phyloP scores from a whole-genome alignment of 2,113 vertebrate species.

The Onychorhynchus coronatus region DNA sequence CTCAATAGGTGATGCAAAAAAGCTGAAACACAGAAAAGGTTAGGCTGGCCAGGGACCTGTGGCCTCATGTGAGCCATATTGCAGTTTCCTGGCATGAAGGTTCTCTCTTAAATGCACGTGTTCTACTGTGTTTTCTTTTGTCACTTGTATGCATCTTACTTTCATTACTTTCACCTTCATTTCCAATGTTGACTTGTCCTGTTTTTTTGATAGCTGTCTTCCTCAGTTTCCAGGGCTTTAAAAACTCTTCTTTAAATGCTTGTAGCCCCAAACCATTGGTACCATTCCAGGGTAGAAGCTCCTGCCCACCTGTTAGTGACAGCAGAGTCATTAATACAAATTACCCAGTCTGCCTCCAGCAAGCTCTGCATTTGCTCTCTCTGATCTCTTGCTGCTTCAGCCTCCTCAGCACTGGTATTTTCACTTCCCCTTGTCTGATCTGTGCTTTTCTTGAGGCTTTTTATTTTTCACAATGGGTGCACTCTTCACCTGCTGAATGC shows the following conservation, averaged over 20 bases:
- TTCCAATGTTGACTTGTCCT: neutral
- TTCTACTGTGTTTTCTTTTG: neutral
- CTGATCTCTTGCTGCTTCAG: neutral
- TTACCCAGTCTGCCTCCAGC: neutral
- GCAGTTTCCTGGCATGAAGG: neutral
- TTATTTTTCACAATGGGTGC: conserved; percentile 3
- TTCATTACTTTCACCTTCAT: neutral
- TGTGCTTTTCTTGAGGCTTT: neutral
- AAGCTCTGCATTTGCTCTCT: neutral
- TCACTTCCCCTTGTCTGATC: neutral
- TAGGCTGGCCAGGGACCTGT: neutral
- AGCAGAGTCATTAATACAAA: neutral
- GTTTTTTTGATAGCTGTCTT: neutral
- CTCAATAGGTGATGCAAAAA: neutral
- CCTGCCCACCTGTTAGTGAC: neutral
- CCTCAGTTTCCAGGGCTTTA: neutral
- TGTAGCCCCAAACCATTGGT: neutral
- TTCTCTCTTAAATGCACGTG: neutral
- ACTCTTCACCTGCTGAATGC: neutral
- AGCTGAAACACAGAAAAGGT: neutral
- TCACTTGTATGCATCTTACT: neutral
- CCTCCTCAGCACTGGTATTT: neutral
- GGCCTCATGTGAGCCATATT: neutral
- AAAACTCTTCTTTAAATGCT: neutral
- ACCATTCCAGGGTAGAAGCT: neutral